These are phyloP conservation scores for Drosophila oshimai DNA, from an alignment of 1,140 invertebrate genomes.

Conservation along the genomic window DNA sequence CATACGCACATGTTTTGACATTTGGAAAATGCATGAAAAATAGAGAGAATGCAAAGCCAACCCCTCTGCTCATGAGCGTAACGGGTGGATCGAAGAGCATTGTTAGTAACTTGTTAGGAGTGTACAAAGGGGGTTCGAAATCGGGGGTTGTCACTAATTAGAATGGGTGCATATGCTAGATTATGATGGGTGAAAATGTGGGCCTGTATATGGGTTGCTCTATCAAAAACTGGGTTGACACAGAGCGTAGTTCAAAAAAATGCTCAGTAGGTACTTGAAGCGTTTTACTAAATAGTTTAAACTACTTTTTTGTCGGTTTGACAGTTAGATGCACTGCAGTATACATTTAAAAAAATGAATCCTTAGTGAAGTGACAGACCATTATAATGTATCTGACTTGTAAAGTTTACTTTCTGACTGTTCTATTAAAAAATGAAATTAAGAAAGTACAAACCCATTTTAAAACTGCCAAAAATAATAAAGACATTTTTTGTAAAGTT, in stretches of 20 bases:
- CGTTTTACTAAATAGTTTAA: background rate
- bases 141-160: slow-evolving; percentile 70
- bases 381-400: too few species aligned
- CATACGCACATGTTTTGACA: slow-evolving; percentile 69
- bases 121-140: background rate
- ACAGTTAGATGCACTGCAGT: too few species aligned
- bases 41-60: slow-evolving; percentile 49
- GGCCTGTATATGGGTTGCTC: background rate
- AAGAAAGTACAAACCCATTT: too few species aligned
- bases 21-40: slow-evolving; percentile 63
- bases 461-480: too few species aligned
- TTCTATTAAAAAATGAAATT: too few species aligned
- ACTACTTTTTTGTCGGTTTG: background rate
- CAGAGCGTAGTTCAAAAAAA: background rate
- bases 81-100: slow-evolving; percentile 45
- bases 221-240: background rate
- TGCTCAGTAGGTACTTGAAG: background rate
- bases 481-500: too few species aligned
- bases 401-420: too few species aligned
- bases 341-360: too few species aligned
- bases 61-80: slow-evolving; percentile 47
- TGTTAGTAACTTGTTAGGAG: slow-evolving; percentile 27
- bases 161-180: slow-evolving; percentile 66
- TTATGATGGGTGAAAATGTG: slow-evolving; percentile 51
- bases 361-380: too few species aligned